Conservation (phyloP, 2,888 invertebrate genomes). For the Acanthosepion esculentum region DNA sequence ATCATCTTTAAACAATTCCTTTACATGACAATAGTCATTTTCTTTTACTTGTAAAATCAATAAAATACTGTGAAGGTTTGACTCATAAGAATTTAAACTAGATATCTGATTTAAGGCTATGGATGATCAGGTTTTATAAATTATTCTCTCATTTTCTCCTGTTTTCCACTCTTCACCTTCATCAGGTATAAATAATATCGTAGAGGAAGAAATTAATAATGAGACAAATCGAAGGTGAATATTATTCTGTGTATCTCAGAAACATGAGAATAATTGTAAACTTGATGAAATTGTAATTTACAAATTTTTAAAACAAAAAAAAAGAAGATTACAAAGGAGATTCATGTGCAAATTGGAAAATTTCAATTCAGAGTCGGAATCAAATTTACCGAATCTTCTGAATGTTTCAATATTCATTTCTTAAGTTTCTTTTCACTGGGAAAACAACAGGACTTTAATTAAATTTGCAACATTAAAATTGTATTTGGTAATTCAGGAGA, state of each 20-base stretch:
- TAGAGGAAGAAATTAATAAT: neutral
- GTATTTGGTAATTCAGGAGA: conserved; percentile 11
- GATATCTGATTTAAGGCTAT: neutral
- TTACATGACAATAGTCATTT: neutral
- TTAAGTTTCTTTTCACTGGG: conserved; percentile 22
- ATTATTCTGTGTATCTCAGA: neutral
- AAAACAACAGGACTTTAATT: conserved; percentile 33
- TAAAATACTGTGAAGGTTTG: neutral
- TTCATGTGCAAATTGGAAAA: conserved; percentile 8
- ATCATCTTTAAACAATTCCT: neutral
- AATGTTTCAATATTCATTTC: conserved; percentile 22
- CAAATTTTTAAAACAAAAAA: conserved; percentile 1
- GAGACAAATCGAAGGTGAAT: neutral
- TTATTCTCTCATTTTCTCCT: neutral
- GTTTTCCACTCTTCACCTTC: neutral
- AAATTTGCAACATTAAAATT: neutral
- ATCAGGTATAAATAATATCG: neutral
- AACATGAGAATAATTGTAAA: neutral
- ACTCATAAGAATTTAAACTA: neutral
- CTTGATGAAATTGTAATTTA: conserved; percentile 33
- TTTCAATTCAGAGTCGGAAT: neutral
- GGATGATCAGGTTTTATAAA: neutral
- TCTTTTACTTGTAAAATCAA: neutral
- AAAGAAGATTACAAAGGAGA: neutral
- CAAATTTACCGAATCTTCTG: neutral